phyloP scores from a whole-genome alignment of 2,797 vertebrate genomes.

The Microctenopoma steveboyesi region DNA sequence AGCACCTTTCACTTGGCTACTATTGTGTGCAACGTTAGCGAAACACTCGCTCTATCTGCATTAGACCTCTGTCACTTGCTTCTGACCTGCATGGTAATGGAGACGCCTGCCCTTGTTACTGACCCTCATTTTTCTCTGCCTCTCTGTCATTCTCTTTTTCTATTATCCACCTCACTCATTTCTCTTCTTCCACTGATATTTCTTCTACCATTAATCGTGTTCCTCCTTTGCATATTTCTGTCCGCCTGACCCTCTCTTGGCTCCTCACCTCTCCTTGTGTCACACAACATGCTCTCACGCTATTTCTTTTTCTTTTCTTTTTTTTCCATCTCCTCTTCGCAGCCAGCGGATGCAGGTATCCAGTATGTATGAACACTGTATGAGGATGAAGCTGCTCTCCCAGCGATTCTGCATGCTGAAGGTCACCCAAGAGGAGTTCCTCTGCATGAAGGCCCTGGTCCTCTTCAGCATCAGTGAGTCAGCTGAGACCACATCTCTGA shows the following conservation, averaged over 20 bases:
- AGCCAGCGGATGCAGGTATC: slow-evolving; percentile 95
- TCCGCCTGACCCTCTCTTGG: slow-evolving; percentile 36
- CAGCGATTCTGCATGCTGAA: slow-evolving; percentile 92
- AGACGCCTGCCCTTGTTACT: slow-evolving; percentile 68
- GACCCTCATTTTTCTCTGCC: slow-evolving; percentile 76
- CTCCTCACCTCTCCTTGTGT: slow-evolving; percentile 29
- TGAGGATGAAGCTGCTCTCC: slow-evolving; percentile 91
- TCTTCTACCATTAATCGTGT: slow-evolving; percentile 52
- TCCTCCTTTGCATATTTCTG: slow-evolving; percentile 35
- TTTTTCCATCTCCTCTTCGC: background rate
- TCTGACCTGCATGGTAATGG: slow-evolving; percentile 73
- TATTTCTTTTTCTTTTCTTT: background rate
- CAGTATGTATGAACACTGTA: slow-evolving; percentile 93
- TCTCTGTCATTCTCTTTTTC: slow-evolving; percentile 66
- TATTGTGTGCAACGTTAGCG: slow-evolving; percentile 59
- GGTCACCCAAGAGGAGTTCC: slow-evolving; percentile 94
- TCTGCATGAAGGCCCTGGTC: slow-evolving; percentile 96
- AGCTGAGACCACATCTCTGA: slow-evolving; percentile 14
- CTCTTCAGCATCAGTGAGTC: slow-evolving; percentile 97
- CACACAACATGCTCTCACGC: slow-evolving; percentile 12
- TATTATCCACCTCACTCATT: slow-evolving; percentile 73
- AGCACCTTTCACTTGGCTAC: slow-evolving; percentile 28
- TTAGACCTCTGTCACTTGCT: slow-evolving; percentile 62
- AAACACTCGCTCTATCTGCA: slow-evolving; percentile 53
- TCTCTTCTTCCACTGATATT: slow-evolving; percentile 26